Percentiles rank a stretch among this genome's conserved stretches.
phyloP scores from a whole-genome alignment of 2,888 invertebrate species.

The Pseudococcus longispinus region DNA sequence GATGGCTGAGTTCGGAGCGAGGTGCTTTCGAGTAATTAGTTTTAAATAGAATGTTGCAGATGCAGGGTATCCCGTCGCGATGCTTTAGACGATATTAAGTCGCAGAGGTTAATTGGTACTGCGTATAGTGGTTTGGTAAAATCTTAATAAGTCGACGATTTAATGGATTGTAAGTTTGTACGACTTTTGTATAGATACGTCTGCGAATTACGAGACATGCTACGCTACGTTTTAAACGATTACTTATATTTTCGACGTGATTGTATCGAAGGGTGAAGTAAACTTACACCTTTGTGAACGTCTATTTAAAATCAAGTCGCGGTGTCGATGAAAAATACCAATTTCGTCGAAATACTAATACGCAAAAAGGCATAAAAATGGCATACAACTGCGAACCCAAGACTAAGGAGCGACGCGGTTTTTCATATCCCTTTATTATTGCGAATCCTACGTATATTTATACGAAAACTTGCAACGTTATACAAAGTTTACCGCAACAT shows the following conservation, averaged over 20 bases:
- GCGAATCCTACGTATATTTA: neutral
- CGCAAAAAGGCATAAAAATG: neutral
- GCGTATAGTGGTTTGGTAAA: neutral
- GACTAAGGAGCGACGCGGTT: neutral
- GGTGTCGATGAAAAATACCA: neutral
- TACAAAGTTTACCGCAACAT: neutral
- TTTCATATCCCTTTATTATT: neutral
- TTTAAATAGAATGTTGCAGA: neutral
- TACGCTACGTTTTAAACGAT: neutral
- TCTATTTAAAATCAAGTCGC: neutral
- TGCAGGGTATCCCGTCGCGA: neutral
- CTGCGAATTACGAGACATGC: neutral
- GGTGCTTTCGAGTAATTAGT: neutral
- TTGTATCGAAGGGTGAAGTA: no score
- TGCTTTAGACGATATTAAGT: neutral
- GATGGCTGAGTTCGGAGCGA: neutral
- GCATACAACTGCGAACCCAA: no score
- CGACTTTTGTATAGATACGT: neutral
- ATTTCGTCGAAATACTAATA: neutral
- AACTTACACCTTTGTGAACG: no score
- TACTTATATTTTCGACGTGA: neutral
- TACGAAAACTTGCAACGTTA: neutral
- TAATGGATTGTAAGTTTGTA: slow-evolving; percentile 13
- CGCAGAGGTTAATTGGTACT: neutral
- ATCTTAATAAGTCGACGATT: slow-evolving; percentile 30